These are phyloP conservation scores for Ceratothoa steindachneri DNA, from an alignment of 2,888 invertebrate genomes.

Conservation along the genomic window DNA sequence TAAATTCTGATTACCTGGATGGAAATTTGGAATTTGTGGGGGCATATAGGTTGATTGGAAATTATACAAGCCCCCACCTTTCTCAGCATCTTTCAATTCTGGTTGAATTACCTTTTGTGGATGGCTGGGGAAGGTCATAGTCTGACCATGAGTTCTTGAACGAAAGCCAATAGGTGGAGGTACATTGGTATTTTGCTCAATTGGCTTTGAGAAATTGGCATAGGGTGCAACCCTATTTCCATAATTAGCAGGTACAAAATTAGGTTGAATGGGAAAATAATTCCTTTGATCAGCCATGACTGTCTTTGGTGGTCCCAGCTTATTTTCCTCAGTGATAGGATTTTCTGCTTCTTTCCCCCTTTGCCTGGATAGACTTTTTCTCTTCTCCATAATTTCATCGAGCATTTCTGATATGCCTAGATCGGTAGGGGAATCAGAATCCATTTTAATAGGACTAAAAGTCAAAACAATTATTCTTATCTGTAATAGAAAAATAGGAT, in stretches of 20 bases:
- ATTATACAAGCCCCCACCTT: not conserved
- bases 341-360: not conserved
- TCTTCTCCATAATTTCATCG: not conserved
- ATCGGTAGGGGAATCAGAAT: not conserved
- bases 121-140: not conserved
- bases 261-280: not conserved
- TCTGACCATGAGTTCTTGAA: not conserved
- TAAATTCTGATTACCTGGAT: not conserved
- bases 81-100: not conserved
- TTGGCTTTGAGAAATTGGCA: not conserved
- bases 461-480: not conserved
- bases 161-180: not conserved
- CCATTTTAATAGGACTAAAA: not conserved
- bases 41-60: not conserved
- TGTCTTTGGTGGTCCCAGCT: not conserved
- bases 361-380: not conserved
- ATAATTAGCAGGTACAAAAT: not conserved
- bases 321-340: no score
- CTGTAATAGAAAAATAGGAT: not conserved
- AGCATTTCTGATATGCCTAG: not conserved
- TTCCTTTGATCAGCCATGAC: not conserved
- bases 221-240: not conserved
- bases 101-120: no score
- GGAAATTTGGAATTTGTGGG: no score
- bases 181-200: not conserved